These are phyloP conservation scores for Strix aluco DNA, from an alignment of 2,113 vertebrate genomes.

Conservation along the genomic window DNA sequence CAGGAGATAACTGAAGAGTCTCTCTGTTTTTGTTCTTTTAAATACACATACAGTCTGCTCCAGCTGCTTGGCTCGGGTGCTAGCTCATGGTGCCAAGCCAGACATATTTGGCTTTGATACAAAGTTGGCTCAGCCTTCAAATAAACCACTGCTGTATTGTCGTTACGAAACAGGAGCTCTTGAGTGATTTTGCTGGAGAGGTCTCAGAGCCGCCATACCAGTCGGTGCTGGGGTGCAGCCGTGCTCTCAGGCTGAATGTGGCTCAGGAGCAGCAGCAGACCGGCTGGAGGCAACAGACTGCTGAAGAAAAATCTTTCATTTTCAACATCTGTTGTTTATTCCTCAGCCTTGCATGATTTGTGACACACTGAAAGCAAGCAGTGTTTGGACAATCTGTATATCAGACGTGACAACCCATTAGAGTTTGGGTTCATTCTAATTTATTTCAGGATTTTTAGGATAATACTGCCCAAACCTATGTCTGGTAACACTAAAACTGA, in stretches of 20 bases:
- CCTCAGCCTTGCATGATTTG: neutral
- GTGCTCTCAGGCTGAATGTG: neutral
- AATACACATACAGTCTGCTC: slow-evolving; percentile 14
- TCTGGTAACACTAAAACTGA: neutral
- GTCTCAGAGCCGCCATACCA: neutral
- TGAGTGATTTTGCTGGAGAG: neutral
- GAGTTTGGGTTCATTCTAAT: neutral
- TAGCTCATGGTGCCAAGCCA: slow-evolving; percentile 11
- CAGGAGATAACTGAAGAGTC: slow-evolving; percentile 31
- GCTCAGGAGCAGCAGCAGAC: neutral
- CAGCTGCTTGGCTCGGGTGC: slow-evolving; percentile 39
- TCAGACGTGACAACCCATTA: neutral
- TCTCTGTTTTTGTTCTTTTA: slow-evolving; percentile 45
- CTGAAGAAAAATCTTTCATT: neutral
- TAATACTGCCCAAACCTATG: neutral
- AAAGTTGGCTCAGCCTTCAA: slow-evolving; percentile 46
- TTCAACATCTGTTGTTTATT: neutral
- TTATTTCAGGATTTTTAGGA: neutral
- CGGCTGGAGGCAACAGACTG: neutral
- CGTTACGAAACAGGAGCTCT: slow-evolving; percentile 29
- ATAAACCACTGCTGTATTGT: slow-evolving; percentile 30
- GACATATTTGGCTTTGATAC: slow-evolving; percentile 53
- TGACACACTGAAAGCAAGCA: neutral
- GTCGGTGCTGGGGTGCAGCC: neutral
- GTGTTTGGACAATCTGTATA: neutral